phyloP scores from a whole-genome alignment of 2,113 vertebrate genomes.

The Ameiurus melas region DNA sequence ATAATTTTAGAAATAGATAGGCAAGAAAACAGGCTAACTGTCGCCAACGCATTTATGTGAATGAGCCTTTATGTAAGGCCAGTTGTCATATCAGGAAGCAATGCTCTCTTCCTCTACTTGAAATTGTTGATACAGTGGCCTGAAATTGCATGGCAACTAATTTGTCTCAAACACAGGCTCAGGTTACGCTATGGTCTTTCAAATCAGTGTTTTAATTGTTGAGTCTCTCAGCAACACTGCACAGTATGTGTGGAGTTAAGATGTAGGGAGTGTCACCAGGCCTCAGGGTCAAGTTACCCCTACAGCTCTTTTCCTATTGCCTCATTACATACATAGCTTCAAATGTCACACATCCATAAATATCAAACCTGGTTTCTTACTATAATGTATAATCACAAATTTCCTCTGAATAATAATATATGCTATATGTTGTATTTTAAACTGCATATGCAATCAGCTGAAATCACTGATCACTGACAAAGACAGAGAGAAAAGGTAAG shows the following conservation, averaged over 20 bases:
- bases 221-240: constrained; percentile 7
- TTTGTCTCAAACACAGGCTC: constrained; percentile 7
- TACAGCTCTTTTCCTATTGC: background rate
- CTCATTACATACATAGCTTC: constrained; percentile 1
- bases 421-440: too few species aligned
- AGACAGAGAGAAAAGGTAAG: background rate
- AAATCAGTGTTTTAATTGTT: constrained; percentile 22
- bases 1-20: background rate
- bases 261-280: constrained; percentile 5
- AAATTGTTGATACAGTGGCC: constrained; percentile 7
- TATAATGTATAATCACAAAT: background rate
- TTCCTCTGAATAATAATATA: too few species aligned
- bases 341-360: background rate
- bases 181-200: background rate
- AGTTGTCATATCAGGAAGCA: constrained; percentile 16
- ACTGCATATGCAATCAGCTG: too few species aligned
- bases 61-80: background rate
- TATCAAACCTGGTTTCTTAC: background rate
- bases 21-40: background rate
- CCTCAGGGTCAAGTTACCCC: constrained; percentile 23
- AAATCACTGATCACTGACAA: background rate
- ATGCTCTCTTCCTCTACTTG: constrained; percentile 1
- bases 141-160: constrained; percentile 33
- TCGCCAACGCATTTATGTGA: background rate
- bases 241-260: constrained; percentile 12